These are phyloP conservation scores for Formicarius rufipectus DNA, from an alignment of 2,113 vertebrate genomes.

Conservation along the genomic window DNA sequence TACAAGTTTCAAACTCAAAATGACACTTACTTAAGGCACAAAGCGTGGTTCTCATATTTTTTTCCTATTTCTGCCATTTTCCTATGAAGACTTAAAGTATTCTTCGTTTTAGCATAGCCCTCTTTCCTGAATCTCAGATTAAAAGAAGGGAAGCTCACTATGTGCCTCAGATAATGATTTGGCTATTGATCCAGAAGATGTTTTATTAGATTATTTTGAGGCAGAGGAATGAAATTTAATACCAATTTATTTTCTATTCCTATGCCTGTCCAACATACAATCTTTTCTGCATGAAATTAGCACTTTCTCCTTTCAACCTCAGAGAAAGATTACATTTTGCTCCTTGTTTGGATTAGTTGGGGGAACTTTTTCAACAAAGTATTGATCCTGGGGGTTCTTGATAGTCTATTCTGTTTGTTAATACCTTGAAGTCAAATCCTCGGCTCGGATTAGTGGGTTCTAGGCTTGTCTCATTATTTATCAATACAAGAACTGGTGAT, in stretches of 20 bases:
- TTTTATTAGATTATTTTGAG: slow-evolving; percentile 51
- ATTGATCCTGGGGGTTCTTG: not conserved
- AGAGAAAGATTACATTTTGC: not conserved
- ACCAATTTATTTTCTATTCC: slow-evolving; percentile 39
- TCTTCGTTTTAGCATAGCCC: not conserved
- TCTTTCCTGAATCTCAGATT: slow-evolving; percentile 27
- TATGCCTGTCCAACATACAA: not conserved
- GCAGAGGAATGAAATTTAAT: slow-evolving; percentile 29
- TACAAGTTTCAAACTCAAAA: slow-evolving; percentile 17
- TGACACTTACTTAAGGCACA: not conserved
- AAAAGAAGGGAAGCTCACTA: not conserved
- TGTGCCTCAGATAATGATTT: slow-evolving; percentile 17
- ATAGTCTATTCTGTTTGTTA: not conserved
- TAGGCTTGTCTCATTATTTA: not conserved
- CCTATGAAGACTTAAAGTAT: not conserved
- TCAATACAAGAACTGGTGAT: not conserved
- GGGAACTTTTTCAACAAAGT: not conserved
- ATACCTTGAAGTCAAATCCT: not conserved
- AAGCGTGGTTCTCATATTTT: not conserved
- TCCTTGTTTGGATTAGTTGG: not conserved
- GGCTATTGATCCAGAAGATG: slow-evolving; percentile 44
- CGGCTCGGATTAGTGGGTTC: not conserved
- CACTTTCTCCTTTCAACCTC: slow-evolving; percentile 31
- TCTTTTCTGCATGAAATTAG: slow-evolving; percentile 27
- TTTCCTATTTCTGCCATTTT: not conserved